Conservation (phyloP, 2,797 vertebrate genomes). For the Limosa lapponica region DNA sequence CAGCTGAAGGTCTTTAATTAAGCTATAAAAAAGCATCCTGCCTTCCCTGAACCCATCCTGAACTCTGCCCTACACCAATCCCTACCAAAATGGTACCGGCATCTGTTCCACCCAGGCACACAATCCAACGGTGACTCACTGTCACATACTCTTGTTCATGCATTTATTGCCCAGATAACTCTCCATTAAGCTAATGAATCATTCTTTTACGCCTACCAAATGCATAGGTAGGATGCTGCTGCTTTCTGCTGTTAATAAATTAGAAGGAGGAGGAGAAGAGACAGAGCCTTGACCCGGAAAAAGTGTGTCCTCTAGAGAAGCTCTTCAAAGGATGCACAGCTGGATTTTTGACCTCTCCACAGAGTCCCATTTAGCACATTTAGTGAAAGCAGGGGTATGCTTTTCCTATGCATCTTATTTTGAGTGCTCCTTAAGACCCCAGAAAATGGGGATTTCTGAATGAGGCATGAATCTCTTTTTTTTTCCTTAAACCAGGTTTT, state of each 20-base stretch:
- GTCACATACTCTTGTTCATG: slow-evolving; percentile 33
- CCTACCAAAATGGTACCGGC: slow-evolving; percentile 24
- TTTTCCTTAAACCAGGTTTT: background rate
- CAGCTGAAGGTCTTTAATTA: background rate
- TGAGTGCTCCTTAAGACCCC: background rate
- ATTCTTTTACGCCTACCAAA: slow-evolving; percentile 10
- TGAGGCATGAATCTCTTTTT: background rate
- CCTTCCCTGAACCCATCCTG: background rate
- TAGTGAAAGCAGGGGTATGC: background rate
- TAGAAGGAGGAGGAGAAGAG: background rate
- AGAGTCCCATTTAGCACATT: background rate
- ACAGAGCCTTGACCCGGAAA: background rate
- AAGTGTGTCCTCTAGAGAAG: background rate
- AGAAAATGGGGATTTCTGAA: background rate
- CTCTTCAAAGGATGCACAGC: background rate
- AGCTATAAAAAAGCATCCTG: background rate
- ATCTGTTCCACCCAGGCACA: slow-evolving; percentile 20
- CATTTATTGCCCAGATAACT: slow-evolving; percentile 64
- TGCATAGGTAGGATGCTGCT: slow-evolving; percentile 18
- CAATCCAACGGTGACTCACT: slow-evolving; percentile 53
- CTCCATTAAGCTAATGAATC: slow-evolving; percentile 56
- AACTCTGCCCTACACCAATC: background rate
- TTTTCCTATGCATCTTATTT: background rate
- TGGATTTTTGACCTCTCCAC: background rate
- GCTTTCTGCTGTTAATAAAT: slow-evolving; percentile 32